Evolutionary conservation across 2,113 vertebrate species (phyloP).

Genomic region (Canis aureus): DNA sequence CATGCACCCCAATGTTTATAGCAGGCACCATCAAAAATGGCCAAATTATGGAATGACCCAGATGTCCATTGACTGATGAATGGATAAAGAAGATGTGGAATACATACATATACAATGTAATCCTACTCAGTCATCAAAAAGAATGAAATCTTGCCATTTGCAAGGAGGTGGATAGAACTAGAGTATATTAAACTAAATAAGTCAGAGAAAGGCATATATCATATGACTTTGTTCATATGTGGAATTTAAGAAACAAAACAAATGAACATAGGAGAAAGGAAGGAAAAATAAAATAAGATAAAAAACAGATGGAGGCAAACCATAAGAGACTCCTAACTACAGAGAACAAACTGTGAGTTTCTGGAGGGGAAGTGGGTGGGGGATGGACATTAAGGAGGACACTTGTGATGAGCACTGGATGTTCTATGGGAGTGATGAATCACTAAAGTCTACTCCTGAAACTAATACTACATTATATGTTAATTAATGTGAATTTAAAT

Average conservation of each 20-base stretch:
- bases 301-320: neutral
- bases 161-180: neutral
- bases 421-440: neutral
- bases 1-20: neutral
- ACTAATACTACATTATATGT: neutral
- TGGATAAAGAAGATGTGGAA: neutral
- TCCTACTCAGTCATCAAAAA: neutral
- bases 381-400: neutral
- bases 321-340: neutral
- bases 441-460: neutral
- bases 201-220: neutral
- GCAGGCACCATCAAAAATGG: neutral
- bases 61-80: neutral
- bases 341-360: neutral
- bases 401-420: neutral
- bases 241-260: neutral
- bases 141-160: neutral
- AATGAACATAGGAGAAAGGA: neutral
- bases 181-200: neutral
- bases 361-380: neutral
- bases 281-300: neutral
- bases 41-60: neutral
- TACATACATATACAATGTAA: neutral
- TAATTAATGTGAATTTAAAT: neutral
- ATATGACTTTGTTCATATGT: neutral